Base-by-base conservation (phyloP, 1,140 invertebrate genomes). In the Eumeta japonica region DNA sequence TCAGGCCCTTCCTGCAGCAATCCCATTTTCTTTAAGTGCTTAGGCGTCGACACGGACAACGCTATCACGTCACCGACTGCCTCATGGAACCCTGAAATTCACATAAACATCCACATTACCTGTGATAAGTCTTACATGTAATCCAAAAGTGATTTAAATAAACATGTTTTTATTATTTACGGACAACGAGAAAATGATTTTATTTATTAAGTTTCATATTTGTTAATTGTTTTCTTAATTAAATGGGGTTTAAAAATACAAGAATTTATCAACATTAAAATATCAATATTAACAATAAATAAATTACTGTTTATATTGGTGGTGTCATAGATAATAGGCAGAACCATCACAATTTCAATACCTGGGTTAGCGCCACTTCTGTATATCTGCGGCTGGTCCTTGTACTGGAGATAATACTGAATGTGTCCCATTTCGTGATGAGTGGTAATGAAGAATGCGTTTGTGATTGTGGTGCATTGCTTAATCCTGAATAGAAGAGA, bases 11-110 rank as follows among this genome's bases (percentile, higher is more conserved):
- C 67, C 36, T 80, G 78, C 2, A 88, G 50, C 1, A 96, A 73
- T 4, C 86, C 86, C 45, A 95, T 83, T 43, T 83, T 81, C 36
- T 84, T 73, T 28, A 95, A 75, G 76, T 96, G 91, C 58, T 85
- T 85, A 0, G 85, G 82, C 0, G 90, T 90, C 0, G 80, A 79
- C 0, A 89, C 88, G 0, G 88, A 94, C 2, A 96, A 63, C 2
- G 90, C 80, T 2, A 96, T 84, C 0, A 89, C 83, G 63, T 95
- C 92, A 10, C 93, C 93, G 14, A 96, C 83, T 15, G 93, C 92
- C 66, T 95, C 93, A 56, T 94, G 90, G 58, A 96, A 96, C 39
- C 90, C 88, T 84, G 41, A 32, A 52, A 48, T 20, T 16, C 35
- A 16, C 16, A 45, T 9, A 30, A 13, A 10, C 9, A 30, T 30